Conservation (phyloP, 1,140 invertebrate genomes). For the Rhagoletis pomonella region DNA sequence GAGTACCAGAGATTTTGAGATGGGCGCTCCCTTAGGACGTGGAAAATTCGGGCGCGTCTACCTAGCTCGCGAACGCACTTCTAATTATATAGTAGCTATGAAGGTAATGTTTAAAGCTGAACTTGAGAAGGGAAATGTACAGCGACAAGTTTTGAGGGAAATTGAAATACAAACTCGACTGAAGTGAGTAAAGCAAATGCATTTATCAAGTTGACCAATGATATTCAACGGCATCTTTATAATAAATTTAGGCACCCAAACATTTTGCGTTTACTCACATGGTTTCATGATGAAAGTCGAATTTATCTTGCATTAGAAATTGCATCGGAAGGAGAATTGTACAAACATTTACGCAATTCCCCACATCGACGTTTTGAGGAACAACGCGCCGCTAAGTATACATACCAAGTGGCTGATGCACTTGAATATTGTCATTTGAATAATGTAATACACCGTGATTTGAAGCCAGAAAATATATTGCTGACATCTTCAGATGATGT, state of each 20-base stretch:
- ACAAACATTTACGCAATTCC: conserved; percentile 82
- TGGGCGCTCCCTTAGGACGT: conserved; percentile 87
- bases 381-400: conserved; percentile 85
- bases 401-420: conserved; percentile 93
- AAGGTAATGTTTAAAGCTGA: conserved; percentile 95
- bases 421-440: conserved; percentile 91
- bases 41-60: conserved; percentile 96
- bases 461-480: conserved; percentile 95
- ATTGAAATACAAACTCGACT: conserved; percentile 97
- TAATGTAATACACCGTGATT: conserved; percentile 93
- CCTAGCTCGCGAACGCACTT: conserved; percentile 90
- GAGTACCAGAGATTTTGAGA: conserved; percentile 87
- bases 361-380: conserved; percentile 82
- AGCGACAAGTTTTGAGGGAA: conserved; percentile 90
- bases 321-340: conserved; percentile 93
- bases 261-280: conserved; percentile 90
- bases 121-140: conserved; percentile 83
- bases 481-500: conserved; percentile 85
- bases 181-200: conserved; percentile 75
- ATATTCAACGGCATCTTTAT: not conserved
- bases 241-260: conserved; percentile 82
- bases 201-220: not conserved
- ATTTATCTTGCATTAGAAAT: conserved; percentile 96
- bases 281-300: conserved; percentile 92
- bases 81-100: conserved; percentile 90